Base-by-base conservation (phyloP, 1,140 invertebrate species). In the Drosophila pseudoobscura region DNA sequence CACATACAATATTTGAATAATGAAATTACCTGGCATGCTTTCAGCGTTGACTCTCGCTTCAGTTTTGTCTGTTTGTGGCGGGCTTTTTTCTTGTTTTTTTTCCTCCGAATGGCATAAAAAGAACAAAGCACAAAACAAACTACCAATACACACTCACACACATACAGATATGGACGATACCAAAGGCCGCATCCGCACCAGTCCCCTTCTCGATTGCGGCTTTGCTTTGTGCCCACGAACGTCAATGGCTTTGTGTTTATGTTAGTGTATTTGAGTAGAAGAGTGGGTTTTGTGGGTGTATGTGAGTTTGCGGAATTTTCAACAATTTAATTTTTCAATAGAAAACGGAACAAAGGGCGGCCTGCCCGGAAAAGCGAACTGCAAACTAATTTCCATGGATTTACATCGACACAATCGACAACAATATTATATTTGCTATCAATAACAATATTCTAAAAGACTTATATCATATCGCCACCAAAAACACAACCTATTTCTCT, bases 21-120 rank as follows among this genome's bases (percentile, higher is more conserved):
- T 88, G 79, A 83, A 88, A 88, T 88, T 88, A 89, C 66, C 68
- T 76, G 53, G 51, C 46, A 55, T 64, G 68, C 66, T 75, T 72
- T 87, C 59, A 64, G n/a, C 46, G 70, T 51, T 55, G 46, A 57
- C 39, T 31, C 56, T 62, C 9, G 35, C 63, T 53, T 41, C 24
- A 8, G 29, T 65, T 57, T 60, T 69, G 51, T 57, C 13, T 43
- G 24, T 24, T 45, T 50, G 50, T 35, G 29, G 15, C 8, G 9
- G 50, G 31, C 11, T 39, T 39, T 39, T 39, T 39, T 39, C 35
- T 39, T 31, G 7, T 1, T 22, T 73, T 55, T 61, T 17, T 29
- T 3, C 2, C 50, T 15, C 20, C 11, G 64, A 62, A 35, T 52
- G 51, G 53, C 75, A 66, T 61, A 64, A 66, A 76, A 62, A 69